Base-by-base conservation (phyloP, 2,888 invertebrate species). In the Drosophila formosana region DNA sequence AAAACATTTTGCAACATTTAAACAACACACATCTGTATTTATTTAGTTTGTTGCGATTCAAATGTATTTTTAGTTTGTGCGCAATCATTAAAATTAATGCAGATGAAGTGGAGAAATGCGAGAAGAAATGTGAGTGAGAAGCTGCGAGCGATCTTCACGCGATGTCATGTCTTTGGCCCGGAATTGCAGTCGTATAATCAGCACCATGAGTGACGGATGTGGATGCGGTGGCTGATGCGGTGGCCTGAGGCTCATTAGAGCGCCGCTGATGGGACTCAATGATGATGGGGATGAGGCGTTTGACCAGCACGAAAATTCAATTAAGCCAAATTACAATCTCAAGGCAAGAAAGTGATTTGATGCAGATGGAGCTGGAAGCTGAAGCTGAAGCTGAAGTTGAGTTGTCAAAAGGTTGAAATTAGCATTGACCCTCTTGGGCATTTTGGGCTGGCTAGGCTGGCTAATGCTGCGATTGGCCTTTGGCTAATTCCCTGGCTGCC, bases 371-470 rank as follows among this genome's bases (percentile, higher is more conserved):
- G 52, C 30, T 18, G n/a, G 18, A 18, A 18, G 47, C 32, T 32
- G 32, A 32, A 18, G 18, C 1, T 18, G 37, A 13, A 39, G 39
- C 39, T 34, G 5, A 45, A 64, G 57, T 81, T 81, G 81, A 83
- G 87, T 83, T 83, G 87, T 83, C 87, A 83, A 86, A 86, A 87
- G 83, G 87, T 83, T 84, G 75, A 80, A 83, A 87, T 83, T 87
- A 83, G 75, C 87, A 81, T 80, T 84, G 83, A 87, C 87, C 73
- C 82, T 70, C 46, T 30, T 51, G 65, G 82, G 66, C 75, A 72
- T 72, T 76, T 66, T 37, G n/a, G 62, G 69, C 49, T 66, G 65
- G 65, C 68, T 75, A 74, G 62, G 69, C 49, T 66, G 65, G 65
- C 68, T 75, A 74, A 79, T 81, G 67, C 68, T 49, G 56, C 51